Base-by-base conservation (phyloP, 2,888 invertebrate genomes). In the Lordiphosa andalusiaca region DNA sequence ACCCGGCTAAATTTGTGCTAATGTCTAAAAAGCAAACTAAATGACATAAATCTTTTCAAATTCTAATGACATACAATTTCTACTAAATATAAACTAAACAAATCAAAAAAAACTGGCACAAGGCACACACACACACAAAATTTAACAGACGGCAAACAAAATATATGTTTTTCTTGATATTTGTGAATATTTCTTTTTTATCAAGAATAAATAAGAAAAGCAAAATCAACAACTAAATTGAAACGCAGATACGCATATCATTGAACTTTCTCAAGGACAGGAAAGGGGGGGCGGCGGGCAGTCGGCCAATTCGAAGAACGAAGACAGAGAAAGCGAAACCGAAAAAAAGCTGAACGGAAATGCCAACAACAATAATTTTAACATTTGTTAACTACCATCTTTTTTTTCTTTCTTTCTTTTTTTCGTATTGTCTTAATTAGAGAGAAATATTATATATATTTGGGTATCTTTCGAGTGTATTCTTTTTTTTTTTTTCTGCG, bases 231-330 rank as follows among this genome's bases (percentile, higher is more conserved):
- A 67, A 56, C 13, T 35, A 36, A 58, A 66, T 35, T 23, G 46
- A 50, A 39, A n/a, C 12, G 7, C 19, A 16, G 44, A 16, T 48
- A 47, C 42, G 35, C 49, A 71, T 57, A 77, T 68, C 84, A 64
- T 73, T 80, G 84, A 80, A 84, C 78, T 84, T 74, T 39, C 53
- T 72, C 82, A 80, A 80, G 78, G 78, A 72, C 84, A 71, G 38
- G 41, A 53, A 48, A 59, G 41, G 38, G 12, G 16, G 16, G 37
- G n/a, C 13, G 30, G 16, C 16, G 16, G 16, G 16, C 16, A 16
- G 16, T 1, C 16, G 2, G 16, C 16, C 21, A 12, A 21, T 13
- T 19, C 19, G 19, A 19, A 13, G 30, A 65, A 53, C 16, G 44
- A 49, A 59, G 47, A 52, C 42, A 21, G 51, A 59, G 53, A 46